Conservation (phyloP, 2,113 vertebrate species). For the Colossoma macropomum region DNA sequence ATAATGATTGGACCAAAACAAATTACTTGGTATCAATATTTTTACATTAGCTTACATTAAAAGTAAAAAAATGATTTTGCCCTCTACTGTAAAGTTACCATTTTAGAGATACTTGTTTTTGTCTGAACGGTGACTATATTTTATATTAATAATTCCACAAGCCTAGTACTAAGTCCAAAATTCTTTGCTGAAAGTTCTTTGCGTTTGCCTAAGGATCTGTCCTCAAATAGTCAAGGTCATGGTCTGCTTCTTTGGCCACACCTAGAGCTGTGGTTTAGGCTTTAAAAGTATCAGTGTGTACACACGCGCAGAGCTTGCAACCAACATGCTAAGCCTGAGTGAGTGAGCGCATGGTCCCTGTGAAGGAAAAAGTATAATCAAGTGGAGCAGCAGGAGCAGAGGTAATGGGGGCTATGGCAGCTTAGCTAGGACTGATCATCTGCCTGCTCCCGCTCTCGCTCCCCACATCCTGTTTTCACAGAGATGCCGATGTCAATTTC, state of each 20-base stretch:
- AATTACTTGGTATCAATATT: too few relatives aligned
- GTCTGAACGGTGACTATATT: neutral
- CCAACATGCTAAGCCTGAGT: neutral
- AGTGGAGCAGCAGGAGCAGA: slow-evolving; percentile 25
- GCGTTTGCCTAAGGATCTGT: neutral
- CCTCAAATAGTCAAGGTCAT: slow-evolving; percentile 16
- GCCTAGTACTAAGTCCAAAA: too few relatives aligned
- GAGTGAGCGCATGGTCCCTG: neutral
- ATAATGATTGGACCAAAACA: too few relatives aligned
- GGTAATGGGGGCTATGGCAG: slow-evolving; percentile 2
- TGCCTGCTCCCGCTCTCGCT: slow-evolving; percentile 20
- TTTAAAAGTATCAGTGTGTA: neutral
- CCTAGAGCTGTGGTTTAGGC: slow-evolving; percentile 9
- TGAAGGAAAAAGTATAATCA: neutral
- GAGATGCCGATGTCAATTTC: slow-evolving; percentile 56
- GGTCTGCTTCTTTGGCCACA: neutral
- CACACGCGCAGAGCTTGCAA: neutral
- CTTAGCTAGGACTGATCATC: slow-evolving; percentile 19
- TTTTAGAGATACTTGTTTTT: too few relatives aligned
- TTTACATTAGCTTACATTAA: too few relatives aligned
- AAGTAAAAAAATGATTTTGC: too few relatives aligned
- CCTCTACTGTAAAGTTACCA: too few relatives aligned
- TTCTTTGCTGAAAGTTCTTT: too few relatives aligned
- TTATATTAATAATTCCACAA: neutral
- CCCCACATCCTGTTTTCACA: slow-evolving; percentile 64